These are phyloP conservation scores for Leucophenga montana DNA, from an alignment of 2,888 invertebrate genomes.

Conservation along the genomic window DNA sequence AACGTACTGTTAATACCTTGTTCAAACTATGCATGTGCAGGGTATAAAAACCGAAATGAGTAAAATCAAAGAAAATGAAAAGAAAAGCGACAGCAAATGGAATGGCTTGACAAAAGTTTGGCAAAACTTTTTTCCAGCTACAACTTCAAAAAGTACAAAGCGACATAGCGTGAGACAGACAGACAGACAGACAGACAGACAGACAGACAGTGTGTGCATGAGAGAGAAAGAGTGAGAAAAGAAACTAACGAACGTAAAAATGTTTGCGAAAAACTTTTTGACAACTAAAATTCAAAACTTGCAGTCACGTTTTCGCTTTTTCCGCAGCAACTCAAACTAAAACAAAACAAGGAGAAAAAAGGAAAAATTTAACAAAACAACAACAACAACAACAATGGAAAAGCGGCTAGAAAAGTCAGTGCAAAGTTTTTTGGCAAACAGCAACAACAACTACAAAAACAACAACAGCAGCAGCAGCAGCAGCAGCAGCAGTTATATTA, in stretches of 20 bases:
- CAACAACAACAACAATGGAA: neutral
- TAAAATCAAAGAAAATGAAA: conserved; percentile 16
- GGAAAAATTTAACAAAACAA: neutral
- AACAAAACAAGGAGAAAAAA: conserved; percentile 5
- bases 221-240: neutral
- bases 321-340: conserved; percentile 25
- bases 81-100: conserved; percentile 14
- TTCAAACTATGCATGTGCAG: no score
- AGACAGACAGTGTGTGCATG: neutral
- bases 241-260: neutral
- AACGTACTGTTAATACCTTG: no score
- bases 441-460: neutral
- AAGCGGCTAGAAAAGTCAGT: neutral
- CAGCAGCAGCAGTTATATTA: neutral
- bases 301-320: conserved; percentile 12
- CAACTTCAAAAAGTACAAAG: no score
- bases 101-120: no score
- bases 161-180: conserved; percentile 40
- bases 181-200: conserved; percentile 53
- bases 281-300: conserved; percentile 24
- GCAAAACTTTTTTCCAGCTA: no score
- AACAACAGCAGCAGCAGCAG: conserved; percentile 7
- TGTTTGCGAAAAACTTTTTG: conserved; percentile 45
- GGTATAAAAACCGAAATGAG: no score
- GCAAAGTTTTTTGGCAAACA: no score